Evolutionary conservation across 2,888 invertebrate genomes (phyloP), one percentile per base, ranked within the genome.

Genomic region (Portevinia maculata): DNA sequence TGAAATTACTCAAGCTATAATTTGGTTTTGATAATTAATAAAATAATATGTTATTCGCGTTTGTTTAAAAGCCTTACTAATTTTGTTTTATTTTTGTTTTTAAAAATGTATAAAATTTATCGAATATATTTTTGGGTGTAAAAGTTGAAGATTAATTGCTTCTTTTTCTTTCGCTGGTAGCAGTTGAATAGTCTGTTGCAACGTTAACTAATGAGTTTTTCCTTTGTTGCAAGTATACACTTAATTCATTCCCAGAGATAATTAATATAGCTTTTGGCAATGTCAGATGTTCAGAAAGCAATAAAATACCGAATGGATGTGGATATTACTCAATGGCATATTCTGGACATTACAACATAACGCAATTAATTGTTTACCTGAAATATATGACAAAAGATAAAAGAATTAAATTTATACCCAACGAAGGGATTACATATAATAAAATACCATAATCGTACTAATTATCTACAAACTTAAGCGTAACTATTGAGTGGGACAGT

Each of bases 91-190:
- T n/a, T n/a, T 34, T 34, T 37, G n/a, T 13, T 13, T n/a, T n/a
- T n/a, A 13, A 13, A 4, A 37, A n/a, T 11, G 1, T n/a, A n/a
- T 34, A n/a, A n/a, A n/a, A n/a, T 39, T 39, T 39, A 5, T 39
- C 13, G 13, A 39, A 39, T 1, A 39, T 13, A 37, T 6, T 37
- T 37, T 7, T n/a, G 13, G 7, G 39, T 39, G 39, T 39, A 13
- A 39, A 7, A 39, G 39, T 13, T 39, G 15, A 39, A 15, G 39
- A 39, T 39, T 39, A 39, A 39, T 39, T 39, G 13, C 39, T 15
- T n/a, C 39, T 39, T n/a, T 39, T 8, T 6, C 8, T 15, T 39
- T 39, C 39, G 39, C 2, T 7, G 13, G 13, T 13, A 15, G 13
- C 39, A 15, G 39, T 39, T 13, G 15, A 13, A 39, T 39, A 39